Conservation (phyloP, 2,797 vertebrate species). For the Poeciliopsis turneri region DNA sequence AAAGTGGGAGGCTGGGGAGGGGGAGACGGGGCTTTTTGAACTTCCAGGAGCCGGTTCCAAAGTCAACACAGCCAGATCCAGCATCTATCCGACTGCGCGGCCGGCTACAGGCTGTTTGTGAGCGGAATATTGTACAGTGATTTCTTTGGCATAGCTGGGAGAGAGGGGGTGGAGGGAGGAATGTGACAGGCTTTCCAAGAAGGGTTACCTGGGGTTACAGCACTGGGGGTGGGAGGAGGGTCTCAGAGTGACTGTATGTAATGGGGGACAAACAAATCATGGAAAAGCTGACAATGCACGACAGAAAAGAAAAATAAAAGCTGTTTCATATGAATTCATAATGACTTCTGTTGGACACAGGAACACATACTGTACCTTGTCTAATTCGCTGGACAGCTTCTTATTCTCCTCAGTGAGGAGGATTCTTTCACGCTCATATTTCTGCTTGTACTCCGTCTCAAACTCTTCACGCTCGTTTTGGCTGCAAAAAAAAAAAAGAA, state of each 20-base stretch:
- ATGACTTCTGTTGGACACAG: background rate
- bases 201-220: conserved; percentile 61
- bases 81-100: conserved; percentile 56
- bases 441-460: conserved; percentile 92
- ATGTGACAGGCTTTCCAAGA: conserved; percentile 44
- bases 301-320: background rate
- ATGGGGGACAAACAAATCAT: conserved; percentile 6
- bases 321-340: conserved; percentile 1
- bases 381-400: conserved; percentile 92
- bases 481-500: conserved; percentile 64
- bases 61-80: conserved; percentile 73
- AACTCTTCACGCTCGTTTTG: conserved; percentile 95
- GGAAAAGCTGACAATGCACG: conserved; percentile 8
- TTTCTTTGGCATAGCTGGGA: conserved; percentile 61
- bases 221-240: conserved; percentile 6
- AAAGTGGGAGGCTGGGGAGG: conserved; percentile 31
- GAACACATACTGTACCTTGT: conserved; percentile 83
- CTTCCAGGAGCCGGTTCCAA: conserved; percentile 68
- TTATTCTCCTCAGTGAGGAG: conserved; percentile 92
- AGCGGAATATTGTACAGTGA: conserved; percentile 65
- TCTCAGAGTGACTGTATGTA: conserved; percentile 7
- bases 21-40: conserved; percentile 40
- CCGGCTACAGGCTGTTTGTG: conserved; percentile 58
- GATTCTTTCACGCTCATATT: conserved; percentile 90
- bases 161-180: conserved; percentile 50